Evolutionary conservation across 2,113 vertebrate species (phyloP).

Genomic region (Salvelinus alpinus): DNA sequence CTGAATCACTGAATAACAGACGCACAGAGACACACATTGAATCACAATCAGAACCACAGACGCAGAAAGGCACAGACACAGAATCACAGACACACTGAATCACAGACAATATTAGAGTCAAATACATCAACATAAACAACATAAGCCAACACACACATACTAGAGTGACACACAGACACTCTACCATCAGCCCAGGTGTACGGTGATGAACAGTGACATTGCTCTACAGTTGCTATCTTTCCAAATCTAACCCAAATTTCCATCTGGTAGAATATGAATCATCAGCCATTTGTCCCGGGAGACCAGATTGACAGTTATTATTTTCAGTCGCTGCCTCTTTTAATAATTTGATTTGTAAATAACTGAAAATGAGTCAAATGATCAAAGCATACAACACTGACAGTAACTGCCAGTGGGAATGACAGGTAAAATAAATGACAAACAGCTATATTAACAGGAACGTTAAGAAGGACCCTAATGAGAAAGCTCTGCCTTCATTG

Average conservation of each 20-base stretch:
- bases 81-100: background rate
- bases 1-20: too few relatives aligned
- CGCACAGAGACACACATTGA: conserved; percentile 7
- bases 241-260: conserved; percentile 16
- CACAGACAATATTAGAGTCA: conserved; percentile 28
- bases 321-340: conserved; percentile 12
- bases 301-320: conserved; percentile 20
- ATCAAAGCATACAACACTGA: conserved; percentile 19
- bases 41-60: conserved; percentile 39
- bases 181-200: too few relatives aligned
- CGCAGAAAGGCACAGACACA: background rate
- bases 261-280: conserved; percentile 27
- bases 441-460: conserved; percentile 27
- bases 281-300: conserved; percentile 5
- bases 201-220: too few relatives aligned
- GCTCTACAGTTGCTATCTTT: background rate
- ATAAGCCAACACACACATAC: too few relatives aligned
- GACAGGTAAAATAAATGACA: conserved; percentile 45
- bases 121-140: too few relatives aligned
- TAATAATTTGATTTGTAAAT: conserved; percentile 50
- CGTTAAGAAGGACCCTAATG: conserved; percentile 34
- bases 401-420: conserved; percentile 44
- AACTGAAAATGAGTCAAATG: conserved; percentile 47
- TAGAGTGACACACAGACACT: too few relatives aligned
- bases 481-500: conserved; percentile 40